phyloP scores from a whole-genome alignment of 1,140 invertebrate genomes.

The Drosophila lacertosa region DNA sequence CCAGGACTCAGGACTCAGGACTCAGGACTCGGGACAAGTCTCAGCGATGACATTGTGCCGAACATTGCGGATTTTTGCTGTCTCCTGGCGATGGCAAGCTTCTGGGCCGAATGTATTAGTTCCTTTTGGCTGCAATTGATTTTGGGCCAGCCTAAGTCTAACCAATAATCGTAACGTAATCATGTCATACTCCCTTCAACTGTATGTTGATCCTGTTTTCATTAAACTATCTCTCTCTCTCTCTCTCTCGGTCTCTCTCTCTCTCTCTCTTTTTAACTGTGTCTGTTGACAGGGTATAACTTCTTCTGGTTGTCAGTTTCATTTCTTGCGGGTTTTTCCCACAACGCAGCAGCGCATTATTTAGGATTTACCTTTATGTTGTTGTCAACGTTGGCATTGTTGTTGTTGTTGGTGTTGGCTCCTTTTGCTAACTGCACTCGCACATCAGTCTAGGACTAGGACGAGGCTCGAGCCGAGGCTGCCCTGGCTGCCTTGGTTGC shows the following conservation, averaged over 20 bases:
- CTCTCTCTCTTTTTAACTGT: too few species aligned
- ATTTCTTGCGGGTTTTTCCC: conserved; percentile 26
- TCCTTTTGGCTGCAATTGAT: conserved; percentile 1
- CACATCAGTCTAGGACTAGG: conserved; percentile 25
- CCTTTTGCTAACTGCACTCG: conserved; percentile 56
- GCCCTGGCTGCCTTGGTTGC: not conserved
- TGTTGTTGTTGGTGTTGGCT: conserved; percentile 32
- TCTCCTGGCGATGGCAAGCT: conserved; percentile 7
- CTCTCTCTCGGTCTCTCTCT: too few species aligned
- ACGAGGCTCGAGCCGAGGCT: conserved; percentile 26
- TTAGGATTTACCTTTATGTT: conserved; percentile 83
- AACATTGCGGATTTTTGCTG: conserved; percentile 33
- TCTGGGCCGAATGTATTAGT: too few species aligned
- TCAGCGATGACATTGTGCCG: conserved; percentile 22
- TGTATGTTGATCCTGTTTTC: not conserved
- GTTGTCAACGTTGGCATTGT: conserved; percentile 57
- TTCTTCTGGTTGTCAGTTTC: not conserved
- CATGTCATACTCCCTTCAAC: not conserved
- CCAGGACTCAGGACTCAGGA: too few species aligned
- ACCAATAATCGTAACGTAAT: not conserved
- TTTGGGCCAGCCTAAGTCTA: too few species aligned
- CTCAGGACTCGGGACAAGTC: too few species aligned
- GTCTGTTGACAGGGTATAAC: not conserved
- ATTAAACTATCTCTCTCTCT: too few species aligned
- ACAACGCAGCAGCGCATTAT: conserved; percentile 67